These are phyloP conservation scores for Melipona beecheii DNA, from an alignment of 2,888 invertebrate species.

Conservation along the genomic window DNA sequence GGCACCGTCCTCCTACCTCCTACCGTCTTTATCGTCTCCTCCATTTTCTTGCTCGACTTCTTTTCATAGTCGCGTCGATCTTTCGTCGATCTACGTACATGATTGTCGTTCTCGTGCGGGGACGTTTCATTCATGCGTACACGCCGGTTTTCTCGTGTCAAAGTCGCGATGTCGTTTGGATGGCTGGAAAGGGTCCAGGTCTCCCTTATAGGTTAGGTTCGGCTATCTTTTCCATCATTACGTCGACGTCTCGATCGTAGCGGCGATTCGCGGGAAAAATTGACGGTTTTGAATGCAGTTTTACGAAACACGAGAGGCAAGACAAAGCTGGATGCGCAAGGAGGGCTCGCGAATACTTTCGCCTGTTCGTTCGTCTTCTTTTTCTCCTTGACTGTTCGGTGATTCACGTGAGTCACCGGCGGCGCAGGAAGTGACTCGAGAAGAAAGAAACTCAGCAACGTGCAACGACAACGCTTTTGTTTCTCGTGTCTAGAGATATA, in stretches of 20 bases:
- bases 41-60: too few species aligned
- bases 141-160: slow-evolving; percentile 38
- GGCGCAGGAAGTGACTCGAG: slow-evolving; percentile 70
- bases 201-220: slow-evolving; percentile 36
- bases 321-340: not conserved
- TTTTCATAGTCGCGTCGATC: not conserved
- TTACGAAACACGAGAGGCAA: slow-evolving; percentile 6
- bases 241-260: slow-evolving; percentile 13
- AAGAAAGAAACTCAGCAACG: slow-evolving; percentile 65
- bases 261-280: slow-evolving; percentile 9
- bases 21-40: not conserved
- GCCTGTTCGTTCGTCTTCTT: slow-evolving; percentile 37
- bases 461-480: slow-evolving; percentile 40
- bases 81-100: not conserved
- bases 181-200: not conserved
- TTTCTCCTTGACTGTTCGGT: slow-evolving; percentile 52
- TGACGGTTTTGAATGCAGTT: not conserved
- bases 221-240: slow-evolving; percentile 4
- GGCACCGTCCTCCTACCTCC: not conserved
- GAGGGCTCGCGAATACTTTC: slow-evolving; percentile 31
- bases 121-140: not conserved
- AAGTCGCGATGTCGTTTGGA: slow-evolving; percentile 8
- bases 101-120: not conserved
- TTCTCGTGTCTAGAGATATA: slow-evolving; percentile 7
- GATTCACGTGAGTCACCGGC: slow-evolving; percentile 71